Evolutionary conservation across 2,797 vertebrate species (phyloP).

Genomic region (Gallinago stenura): DNA sequence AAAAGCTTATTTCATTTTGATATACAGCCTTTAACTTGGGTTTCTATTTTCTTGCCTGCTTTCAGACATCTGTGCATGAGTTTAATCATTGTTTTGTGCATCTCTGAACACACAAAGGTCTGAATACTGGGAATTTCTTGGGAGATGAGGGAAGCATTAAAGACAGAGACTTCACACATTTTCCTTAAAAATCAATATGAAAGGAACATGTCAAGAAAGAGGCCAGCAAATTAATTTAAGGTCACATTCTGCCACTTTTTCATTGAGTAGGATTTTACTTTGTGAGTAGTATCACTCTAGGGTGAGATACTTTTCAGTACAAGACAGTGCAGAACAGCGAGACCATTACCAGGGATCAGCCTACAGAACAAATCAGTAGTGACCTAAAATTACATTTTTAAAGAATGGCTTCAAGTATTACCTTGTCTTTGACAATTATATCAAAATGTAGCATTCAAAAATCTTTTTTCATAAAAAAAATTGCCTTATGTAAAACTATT

Average conservation of each 20-base stretch:
- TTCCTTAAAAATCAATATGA: not conserved
- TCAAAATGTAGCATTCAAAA: not conserved
- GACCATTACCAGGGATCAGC: not conserved
- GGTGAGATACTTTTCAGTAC: not conserved
- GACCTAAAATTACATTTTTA: not conserved
- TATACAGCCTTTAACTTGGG: not conserved
- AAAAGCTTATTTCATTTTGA: not conserved
- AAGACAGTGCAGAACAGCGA: not conserved
- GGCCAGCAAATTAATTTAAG: not conserved
- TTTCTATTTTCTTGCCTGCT: conserved; percentile 5
- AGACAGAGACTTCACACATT: not conserved
- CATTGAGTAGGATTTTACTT: not conserved
- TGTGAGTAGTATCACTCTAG: not conserved
- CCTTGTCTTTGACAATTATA: not conserved
- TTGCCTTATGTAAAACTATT: not conserved
- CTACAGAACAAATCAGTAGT: not conserved
- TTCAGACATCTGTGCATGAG: not conserved
- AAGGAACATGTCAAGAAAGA: not conserved
- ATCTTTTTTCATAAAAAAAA: not conserved
- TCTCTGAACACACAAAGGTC: not conserved
- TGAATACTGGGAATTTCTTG: not conserved
- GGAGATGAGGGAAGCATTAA: not conserved
- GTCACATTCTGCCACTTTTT: not conserved
- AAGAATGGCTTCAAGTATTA: not conserved
- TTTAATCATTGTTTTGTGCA: not conserved